Evolutionary conservation across 2,797 vertebrate genomes (phyloP), one percentile per base, ranked within the genome.

Genomic region (Cryptoblepharus egeriae): DNA sequence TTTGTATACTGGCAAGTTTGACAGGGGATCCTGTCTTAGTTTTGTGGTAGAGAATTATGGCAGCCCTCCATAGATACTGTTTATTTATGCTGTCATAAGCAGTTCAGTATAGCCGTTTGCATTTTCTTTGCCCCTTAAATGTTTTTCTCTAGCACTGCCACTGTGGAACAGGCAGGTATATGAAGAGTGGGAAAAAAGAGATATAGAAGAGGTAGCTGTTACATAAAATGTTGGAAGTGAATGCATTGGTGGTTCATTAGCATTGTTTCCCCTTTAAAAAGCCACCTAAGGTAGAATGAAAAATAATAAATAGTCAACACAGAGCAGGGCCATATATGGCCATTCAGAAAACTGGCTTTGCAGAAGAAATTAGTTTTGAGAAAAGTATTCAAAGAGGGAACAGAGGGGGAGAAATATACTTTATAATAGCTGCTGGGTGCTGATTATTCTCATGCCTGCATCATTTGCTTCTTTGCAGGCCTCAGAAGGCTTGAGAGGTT

Each of bases 401-500:
- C n/a, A 77, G 15, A 55, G 68, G 42, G 15, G 37, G 68, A 58
- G 49, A 16, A 2, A 52, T 13, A 49, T 7, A 49, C 12, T 61
- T 32, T 24, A 12, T 22, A n/a, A 18, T 42, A 52, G 39, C n/a
- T 49, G 11, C 5, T 64, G 30, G 8, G 22, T 63, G 32, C 45
- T 80, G 61, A 30, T 37, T 22, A 15, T 85, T 16, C 67, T 69
- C 3, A 15, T 45, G 67, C 20, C 64, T 16, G 16, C 3, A 9
- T 73, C 76, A 39, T 87, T 61, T 80, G 61, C 60, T 58, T 73
- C 42, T 13, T 0, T 0, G 32, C 80, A 95, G 95, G 81, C 88
- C 6, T 39, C 1, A 1, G 71, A 77, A 0, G 75, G 73, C 82
- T 24, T 52, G 64, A 85, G 84, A n/a, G 18, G 7, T 73, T 58